Percentiles rank a stretch among this genome's conserved stretches.
Conservation (phyloP, 2,797 vertebrate species). For the Pristis pectinata region DNA sequence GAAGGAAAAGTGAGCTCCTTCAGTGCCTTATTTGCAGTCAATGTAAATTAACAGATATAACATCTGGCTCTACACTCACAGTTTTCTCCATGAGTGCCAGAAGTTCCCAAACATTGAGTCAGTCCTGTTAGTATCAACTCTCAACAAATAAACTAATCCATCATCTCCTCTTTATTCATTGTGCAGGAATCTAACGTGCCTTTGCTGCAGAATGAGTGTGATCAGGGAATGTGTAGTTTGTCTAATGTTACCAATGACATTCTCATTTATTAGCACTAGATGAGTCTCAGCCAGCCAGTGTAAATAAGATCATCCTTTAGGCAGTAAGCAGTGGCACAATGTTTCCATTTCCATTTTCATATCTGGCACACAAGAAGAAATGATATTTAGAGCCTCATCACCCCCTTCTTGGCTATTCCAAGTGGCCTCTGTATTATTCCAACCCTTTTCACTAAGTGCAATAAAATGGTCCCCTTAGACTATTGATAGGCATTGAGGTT, state of each 20-base stretch:
- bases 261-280: slow-evolving; percentile 23
- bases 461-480: neutral
- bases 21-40: neutral
- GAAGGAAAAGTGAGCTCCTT: neutral
- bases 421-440: neutral
- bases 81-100: neutral
- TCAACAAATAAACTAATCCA: slow-evolving; percentile 18
- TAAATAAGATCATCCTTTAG: neutral
- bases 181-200: neutral
- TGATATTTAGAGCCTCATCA: neutral
- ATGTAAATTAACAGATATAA: neutral
- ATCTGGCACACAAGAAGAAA: neutral
- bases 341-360: slow-evolving; percentile 23
- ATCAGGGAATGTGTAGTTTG: neutral
- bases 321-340: neutral
- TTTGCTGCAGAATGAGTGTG: neutral
- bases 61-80: neutral
- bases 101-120: neutral
- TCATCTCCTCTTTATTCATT: neutral
- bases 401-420: neutral
- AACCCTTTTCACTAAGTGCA: neutral
- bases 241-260: slow-evolving; percentile 20
- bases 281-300: neutral
- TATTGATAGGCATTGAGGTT: neutral
- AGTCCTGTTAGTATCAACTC: neutral